Base-by-base conservation (phyloP, 2,797 vertebrate genomes). In the Scomberomorus guttatus region DNA sequence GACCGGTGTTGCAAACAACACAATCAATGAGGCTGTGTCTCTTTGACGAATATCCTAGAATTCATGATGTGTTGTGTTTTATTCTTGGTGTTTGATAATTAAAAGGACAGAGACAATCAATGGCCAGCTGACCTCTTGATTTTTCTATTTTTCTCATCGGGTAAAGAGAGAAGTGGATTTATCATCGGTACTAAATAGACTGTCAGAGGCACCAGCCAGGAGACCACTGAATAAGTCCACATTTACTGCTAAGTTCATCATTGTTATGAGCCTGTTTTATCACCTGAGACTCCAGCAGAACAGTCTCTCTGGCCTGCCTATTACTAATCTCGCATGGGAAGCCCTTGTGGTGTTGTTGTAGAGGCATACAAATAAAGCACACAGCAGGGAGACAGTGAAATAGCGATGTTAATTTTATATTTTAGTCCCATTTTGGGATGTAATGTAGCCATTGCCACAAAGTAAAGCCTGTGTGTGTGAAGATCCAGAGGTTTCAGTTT, bases 221-320 rank as follows among this genome's bases (percentile, higher is more conserved):
- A 70, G 27, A 39, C 20, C 46, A 46, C 25, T 15, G n/a, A 57
- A 24, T 24, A 29, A 15, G 46, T 39, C 50, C 24, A 51, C 55
- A 59, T 72, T 52, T 65, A 42, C 61, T 62, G 54, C 52, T 34
- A 32, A 50, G 25, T 80, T 80, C 59, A 68, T 75, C 71, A 79
- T 57, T 78, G 56, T 85, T 75, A 82, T 60, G 69, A 81, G 55
- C 13, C 44, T 63, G 69, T 66, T 85, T 84, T 60, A 85, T 81
- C 65, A 72, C 71, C 70, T 14, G 13, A 73, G 59, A 65, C 72
- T 74, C 42, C 77, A 58, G 68, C 66, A 62, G 56, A 75, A 61
- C 72, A 6, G 48, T 66, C 58, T 65, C 63, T 10, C 42, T 62
- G 72, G 32, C 54, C 52, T 58, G 60, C 37, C 69, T 14, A 6